A percentile compares a stretch with the other conserved stretches of the same genome.
Conservation (phyloP, 2,797 vertebrate species). For the Loris lydekkerianus region DNA sequence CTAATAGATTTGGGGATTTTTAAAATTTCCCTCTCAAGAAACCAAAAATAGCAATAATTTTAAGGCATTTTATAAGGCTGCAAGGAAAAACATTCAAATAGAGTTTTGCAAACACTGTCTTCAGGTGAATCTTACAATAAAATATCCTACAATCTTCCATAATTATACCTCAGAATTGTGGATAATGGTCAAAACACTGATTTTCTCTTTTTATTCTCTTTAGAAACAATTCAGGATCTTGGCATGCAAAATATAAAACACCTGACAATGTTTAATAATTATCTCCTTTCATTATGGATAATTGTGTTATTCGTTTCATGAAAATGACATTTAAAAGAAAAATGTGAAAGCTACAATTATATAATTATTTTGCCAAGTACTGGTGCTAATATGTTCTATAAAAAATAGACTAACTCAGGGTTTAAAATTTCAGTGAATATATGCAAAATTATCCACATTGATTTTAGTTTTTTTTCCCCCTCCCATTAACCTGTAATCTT, state of each 20-base stretch:
- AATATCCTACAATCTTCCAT: slow-evolving; percentile 74
- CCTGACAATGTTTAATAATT: slow-evolving; percentile 82
- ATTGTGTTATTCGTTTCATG: slow-evolving; percentile 79
- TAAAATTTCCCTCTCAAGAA: not conserved
- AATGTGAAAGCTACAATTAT: slow-evolving; percentile 80
- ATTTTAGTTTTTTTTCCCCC: slow-evolving; percentile 3
- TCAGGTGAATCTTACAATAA: slow-evolving; percentile 71
- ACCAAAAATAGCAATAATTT: slow-evolving; percentile 84
- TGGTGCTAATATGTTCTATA: not conserved
- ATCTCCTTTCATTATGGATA: slow-evolving; percentile 78
- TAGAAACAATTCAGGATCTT: slow-evolving; percentile 76
- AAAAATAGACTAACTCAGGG: not conserved
- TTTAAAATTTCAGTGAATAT: slow-evolving; percentile 63
- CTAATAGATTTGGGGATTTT: slow-evolving; percentile 13
- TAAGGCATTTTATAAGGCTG: slow-evolving; percentile 88
- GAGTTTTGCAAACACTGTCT: slow-evolving; percentile 77
- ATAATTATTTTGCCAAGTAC: slow-evolving; percentile 81
- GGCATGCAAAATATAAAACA: slow-evolving; percentile 77
- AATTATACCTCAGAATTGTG: slow-evolving; percentile 74
- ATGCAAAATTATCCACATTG: not conserved
- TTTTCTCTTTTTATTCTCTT: slow-evolving; percentile 78
- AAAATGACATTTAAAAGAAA: slow-evolving; percentile 82
- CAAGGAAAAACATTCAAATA: slow-evolving; percentile 80
- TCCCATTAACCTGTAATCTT: slow-evolving; percentile 14
- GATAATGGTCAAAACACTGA: slow-evolving; percentile 85